Base-by-base conservation (phyloP, 2,113 vertebrate species). In the Channa maculata region DNA sequence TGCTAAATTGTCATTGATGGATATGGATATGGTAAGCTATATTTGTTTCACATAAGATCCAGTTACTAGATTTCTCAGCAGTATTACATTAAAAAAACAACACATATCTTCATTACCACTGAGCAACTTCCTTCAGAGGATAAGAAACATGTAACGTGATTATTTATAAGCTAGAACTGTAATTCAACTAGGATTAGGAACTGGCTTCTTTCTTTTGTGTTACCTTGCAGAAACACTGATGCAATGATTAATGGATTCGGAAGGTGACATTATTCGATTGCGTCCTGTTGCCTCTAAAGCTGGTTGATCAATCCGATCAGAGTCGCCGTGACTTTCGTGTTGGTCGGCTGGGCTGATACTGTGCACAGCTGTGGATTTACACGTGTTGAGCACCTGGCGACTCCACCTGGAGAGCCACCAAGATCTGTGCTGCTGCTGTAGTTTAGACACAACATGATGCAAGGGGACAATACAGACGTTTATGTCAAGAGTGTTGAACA, bases 291-390 rank as follows among this genome's bases (percentile, higher is more conserved):
- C 7, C 49, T 39, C 37, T 14, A n/a, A 45, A 8, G 55, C 62
- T 52, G 36, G 50, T 62, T 65, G 36, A 43, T 63, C 52, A 44
- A 79, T 74, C 63, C 77, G 63, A 70, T 60, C 70, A 44, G 59
- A 73, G 71, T 85, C 74, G 50, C 48, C 61, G 44, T 1, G 60
- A 76, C 75, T 61, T 85, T 74, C 38, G 46, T 50, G 49, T 64
- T 69, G 76, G 38, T 63, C 33, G 41, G 46, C 15, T 78, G 66
- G 66, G 44, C 63, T 33, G 34, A 63, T 62, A 44, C 59, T 1
- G 43, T 75, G 66, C 59, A 66, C 86, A 89, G 91, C 80, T 88
- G 86, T 78, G 76, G 38, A 64, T 86, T 75, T 83, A 3, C 61
- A 50, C 5, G 65, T 61, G 72, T 45, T 88, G 72, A 63, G 76